A percentile compares a stretch with the other conserved stretches of the same genome.
Evolutionary conservation across 2,113 vertebrate genomes (phyloP).

Genomic region (Cyanocitta stelleri): DNA sequence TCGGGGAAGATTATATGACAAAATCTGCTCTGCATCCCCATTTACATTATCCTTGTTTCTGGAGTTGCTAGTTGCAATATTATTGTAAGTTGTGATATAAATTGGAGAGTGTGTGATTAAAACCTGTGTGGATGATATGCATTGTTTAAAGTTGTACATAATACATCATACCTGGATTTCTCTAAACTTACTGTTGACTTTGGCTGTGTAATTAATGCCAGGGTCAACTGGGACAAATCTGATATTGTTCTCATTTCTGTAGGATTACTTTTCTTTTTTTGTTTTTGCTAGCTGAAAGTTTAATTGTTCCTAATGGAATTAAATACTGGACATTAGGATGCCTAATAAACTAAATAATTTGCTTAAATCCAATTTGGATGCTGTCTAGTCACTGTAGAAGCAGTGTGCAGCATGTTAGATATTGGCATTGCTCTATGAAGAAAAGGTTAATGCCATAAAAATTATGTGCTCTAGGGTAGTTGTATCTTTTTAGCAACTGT

Average conservation of each 20-base stretch:
- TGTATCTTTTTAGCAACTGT: neutral
- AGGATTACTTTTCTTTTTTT: neutral
- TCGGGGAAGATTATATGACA: neutral
- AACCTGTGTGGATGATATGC: neutral
- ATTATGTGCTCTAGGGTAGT: neutral
- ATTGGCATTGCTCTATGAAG: neutral
- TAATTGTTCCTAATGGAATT: neutral
- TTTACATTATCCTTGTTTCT: neutral
- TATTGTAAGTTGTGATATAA: neutral
- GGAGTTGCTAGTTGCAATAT: neutral
- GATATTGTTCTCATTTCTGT: neutral
- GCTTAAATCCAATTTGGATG: conserved; percentile 12
- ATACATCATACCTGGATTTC: neutral
- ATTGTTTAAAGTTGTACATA: neutral
- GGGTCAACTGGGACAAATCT: neutral
- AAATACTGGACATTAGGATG: neutral
- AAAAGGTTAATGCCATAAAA: neutral
- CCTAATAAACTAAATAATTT: conserved; percentile 12
- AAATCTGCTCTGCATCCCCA: neutral
- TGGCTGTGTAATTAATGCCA: neutral
- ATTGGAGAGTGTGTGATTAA: neutral
- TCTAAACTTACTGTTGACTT: neutral
- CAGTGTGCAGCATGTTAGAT: neutral
- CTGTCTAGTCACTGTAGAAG: neutral
- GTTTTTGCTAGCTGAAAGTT: neutral